Conservation (phyloP, 1,140 invertebrate species). For the Pemphigus obesinymphae region DNA sequence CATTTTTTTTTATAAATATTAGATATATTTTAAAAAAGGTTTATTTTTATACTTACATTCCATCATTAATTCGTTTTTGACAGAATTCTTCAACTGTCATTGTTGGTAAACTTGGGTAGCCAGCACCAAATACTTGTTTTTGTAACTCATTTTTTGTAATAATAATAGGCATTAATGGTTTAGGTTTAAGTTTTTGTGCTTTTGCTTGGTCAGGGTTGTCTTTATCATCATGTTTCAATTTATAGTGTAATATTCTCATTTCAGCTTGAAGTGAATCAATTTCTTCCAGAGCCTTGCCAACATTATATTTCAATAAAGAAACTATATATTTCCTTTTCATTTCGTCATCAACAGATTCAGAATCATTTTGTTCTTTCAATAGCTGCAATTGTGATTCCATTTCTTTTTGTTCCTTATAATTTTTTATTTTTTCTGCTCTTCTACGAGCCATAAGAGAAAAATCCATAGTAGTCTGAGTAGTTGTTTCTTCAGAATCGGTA, state of each 20-base stretch:
- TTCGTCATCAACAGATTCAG: conserved; percentile 67
- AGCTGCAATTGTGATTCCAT: conserved; percentile 64
- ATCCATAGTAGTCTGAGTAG: conserved; percentile 43
- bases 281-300: conserved; percentile 72
- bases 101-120: conserved; percentile 89
- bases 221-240: conserved; percentile 64
- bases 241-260: conserved; percentile 56
- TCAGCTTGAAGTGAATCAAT: conserved; percentile 66
- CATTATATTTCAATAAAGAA: conserved; percentile 70
- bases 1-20: neutral
- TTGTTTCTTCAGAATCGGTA: conserved; percentile 42
- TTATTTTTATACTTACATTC: conserved; percentile 58
- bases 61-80: conserved; percentile 75
- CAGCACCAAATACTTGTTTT: conserved; percentile 88
- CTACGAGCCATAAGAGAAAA: conserved; percentile 48
- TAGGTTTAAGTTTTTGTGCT: conserved; percentile 43
- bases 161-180: conserved; percentile 80
- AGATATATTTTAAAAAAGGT: neutral
- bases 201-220: conserved; percentile 49
- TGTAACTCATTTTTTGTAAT: conserved; percentile 84
- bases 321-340: conserved; percentile 76
- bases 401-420: conserved; percentile 75
- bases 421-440: conserved; percentile 70
- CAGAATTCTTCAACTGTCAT: conserved; percentile 95
- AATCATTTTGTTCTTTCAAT: conserved; percentile 59